Base-by-base conservation (phyloP, 2,113 vertebrate genomes). In the Myotis lucifugus region DNA sequence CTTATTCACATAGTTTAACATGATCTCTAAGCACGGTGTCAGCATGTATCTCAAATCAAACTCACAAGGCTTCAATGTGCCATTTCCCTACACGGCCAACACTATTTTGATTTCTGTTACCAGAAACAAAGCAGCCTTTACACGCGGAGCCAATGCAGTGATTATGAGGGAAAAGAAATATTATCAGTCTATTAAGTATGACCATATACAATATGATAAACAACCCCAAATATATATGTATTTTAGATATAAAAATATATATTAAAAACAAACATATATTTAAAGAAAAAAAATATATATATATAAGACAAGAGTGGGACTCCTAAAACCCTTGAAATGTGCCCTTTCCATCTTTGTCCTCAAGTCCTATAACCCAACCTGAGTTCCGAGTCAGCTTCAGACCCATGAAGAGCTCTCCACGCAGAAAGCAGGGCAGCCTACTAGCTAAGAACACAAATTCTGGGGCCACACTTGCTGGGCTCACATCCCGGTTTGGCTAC, bases 181-280 rank as follows among this genome's bases (percentile, higher is more conserved):
- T 37, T 25, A 88, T 54, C 34, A 13, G 56, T 84, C 17, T 37
- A 59, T 61, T 70, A 77, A 48, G 40, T 69, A 67, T 19, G 70
- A 93, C 54, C 37, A 15, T 19, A 73, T 3, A 54, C 1, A 61
- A 67, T 40, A n/a, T 4, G 34, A 46, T 32, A 77, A 37, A 48
- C 40, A 42, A 17, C 23, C 23, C 73, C 34, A 4, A 40, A 29
- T 69, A 46, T 29, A 10, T 25, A 74, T 40, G 25, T 64, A 92
- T 76, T 92, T 85, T 56, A 85, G 48, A 78, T 70, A 77, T 86
- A n/a, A 79, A 69, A 70, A 92, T 42, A 25, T 48, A 84, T 34
- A 54, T 76, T 67, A 74, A 61, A 73, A 8, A 12, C 25, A 37
- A 52, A 85, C 11, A 8, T 11, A 25, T 37, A 27, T 50, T 88